Evolutionary conservation across 2,888 invertebrate genomes (phyloP).

Genomic region (Philonicus albiceps): DNA sequence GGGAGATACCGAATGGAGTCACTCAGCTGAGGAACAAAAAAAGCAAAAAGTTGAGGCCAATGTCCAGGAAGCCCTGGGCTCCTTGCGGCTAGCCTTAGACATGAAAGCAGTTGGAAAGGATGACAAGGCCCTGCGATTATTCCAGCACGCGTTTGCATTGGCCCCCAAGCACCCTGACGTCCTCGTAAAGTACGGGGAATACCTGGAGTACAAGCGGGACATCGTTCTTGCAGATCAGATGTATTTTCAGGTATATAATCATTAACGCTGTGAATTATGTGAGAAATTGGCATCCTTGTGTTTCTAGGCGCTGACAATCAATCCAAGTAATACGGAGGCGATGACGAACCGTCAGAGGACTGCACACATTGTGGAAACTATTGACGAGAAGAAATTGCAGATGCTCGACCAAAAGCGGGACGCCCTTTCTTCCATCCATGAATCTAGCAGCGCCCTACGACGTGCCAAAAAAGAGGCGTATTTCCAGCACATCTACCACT

Average conservation of each 20-base stretch:
- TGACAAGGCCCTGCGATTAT: slow-evolving; percentile 84
- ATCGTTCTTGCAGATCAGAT: slow-evolving; percentile 89
- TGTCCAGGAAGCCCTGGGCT: slow-evolving; percentile 78
- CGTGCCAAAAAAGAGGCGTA: slow-evolving; percentile 94
- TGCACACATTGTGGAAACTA: slow-evolving; percentile 85
- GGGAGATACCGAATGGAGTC: slow-evolving; percentile 28
- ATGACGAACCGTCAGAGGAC: slow-evolving; percentile 83
- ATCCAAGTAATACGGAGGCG: slow-evolving; percentile 84
- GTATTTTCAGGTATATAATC: slow-evolving; percentile 73
- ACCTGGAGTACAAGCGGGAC: slow-evolving; percentile 86
- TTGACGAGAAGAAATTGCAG: slow-evolving; percentile 71
- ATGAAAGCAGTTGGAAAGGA: slow-evolving; percentile 83
- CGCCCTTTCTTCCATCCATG: slow-evolving; percentile 81
- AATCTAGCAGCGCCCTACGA: slow-evolving; percentile 79
- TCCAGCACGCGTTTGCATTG: slow-evolving; percentile 89
- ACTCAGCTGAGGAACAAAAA: slow-evolving; percentile 39
- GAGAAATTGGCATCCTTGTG: background rate
- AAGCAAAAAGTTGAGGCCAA: slow-evolving; percentile 54
- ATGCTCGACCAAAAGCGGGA: slow-evolving; percentile 85
- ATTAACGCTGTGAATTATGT: background rate
- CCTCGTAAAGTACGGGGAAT: slow-evolving; percentile 91
- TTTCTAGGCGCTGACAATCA: slow-evolving; percentile 75
- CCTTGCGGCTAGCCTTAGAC: slow-evolving; percentile 83
- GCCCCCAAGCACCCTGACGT: slow-evolving; percentile 94
- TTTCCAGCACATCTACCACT: slow-evolving; percentile 95